Evolutionary conservation across 2,888 invertebrate species (phyloP).

Genomic region (Cantharis lateralis): DNA sequence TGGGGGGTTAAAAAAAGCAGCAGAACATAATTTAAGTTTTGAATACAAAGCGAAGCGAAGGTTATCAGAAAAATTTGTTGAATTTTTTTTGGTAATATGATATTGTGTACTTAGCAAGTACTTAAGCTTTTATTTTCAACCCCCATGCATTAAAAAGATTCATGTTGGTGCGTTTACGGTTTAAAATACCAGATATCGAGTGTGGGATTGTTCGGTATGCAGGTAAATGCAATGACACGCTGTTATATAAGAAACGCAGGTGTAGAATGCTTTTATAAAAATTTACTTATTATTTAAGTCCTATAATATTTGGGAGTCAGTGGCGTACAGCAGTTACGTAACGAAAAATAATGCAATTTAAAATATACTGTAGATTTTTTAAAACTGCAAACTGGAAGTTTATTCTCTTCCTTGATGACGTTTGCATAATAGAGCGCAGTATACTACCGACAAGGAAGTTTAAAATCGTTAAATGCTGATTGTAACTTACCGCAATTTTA

Average conservation of each 20-base stretch:
- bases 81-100: not conserved
- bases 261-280: conserved; percentile 22
- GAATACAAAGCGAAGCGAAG: not conserved
- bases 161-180: conserved; percentile 9
- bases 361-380: not conserved
- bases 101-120: conserved; percentile 16
- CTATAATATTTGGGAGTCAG: conserved; percentile 1
- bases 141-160: not conserved
- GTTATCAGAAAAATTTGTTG: not conserved
- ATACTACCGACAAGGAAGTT: not conserved
- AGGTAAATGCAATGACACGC: conserved; percentile 53
- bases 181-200: conserved; percentile 26
- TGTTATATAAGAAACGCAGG: conserved; percentile 42
- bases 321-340: not conserved
- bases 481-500: not conserved
- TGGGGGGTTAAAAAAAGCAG: conserved; percentile 1
- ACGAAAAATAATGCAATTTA: not conserved
- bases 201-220: conserved; percentile 41
- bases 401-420: not conserved
- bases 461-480: not conserved
- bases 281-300: conserved; percentile 16
- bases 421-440: not conserved
- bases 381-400: not conserved
- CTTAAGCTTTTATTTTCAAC: conserved; percentile 9
- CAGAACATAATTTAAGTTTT: not conserved